Percentiles rank a stretch among this genome's conserved stretches.
phyloP scores from a whole-genome alignment of 2,113 vertebrate genomes.

The Lepisosteus osseus region DNA sequence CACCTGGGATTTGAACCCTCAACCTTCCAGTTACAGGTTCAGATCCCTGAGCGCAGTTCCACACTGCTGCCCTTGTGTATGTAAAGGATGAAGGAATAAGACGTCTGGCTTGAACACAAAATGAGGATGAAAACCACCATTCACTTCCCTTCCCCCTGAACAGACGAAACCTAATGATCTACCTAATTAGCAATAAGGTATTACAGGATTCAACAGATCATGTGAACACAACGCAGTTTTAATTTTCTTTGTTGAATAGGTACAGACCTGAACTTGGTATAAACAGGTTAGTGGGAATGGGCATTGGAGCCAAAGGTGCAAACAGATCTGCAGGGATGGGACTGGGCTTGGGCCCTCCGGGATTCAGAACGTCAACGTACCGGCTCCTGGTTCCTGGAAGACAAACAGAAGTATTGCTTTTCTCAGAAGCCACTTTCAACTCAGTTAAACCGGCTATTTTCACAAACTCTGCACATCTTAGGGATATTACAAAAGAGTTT shows the following conservation, averaged over 20 bases:
- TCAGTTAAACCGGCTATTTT: no score
- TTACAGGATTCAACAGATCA: background rate
- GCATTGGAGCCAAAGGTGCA: slow-evolving; percentile 88
- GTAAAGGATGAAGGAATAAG: no score
- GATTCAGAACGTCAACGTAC: slow-evolving; percentile 92
- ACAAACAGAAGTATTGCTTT: background rate
- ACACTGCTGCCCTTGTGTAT: no score
- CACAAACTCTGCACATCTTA: no score
- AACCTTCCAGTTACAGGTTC: no score
- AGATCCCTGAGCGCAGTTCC: no score
- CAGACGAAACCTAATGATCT: no score
- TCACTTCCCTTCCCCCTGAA: background rate
- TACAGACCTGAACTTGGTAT: slow-evolving; percentile 81
- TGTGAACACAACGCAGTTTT: background rate
- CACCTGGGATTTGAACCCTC: no score
- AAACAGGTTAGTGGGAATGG: slow-evolving; percentile 80
- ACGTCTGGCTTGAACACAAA: no score
- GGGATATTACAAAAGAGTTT: no score
- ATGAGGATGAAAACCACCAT: background rate
- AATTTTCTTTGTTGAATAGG: background rate
- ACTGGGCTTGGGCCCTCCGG: slow-evolving; percentile 59
- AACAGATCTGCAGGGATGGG: slow-evolving; percentile 84
- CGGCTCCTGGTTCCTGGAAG: slow-evolving; percentile 69
- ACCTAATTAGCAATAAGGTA: no score
- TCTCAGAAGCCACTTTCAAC: no score